phyloP scores from a whole-genome alignment of 2,888 invertebrate species.

The Bimastos eiseni region DNA sequence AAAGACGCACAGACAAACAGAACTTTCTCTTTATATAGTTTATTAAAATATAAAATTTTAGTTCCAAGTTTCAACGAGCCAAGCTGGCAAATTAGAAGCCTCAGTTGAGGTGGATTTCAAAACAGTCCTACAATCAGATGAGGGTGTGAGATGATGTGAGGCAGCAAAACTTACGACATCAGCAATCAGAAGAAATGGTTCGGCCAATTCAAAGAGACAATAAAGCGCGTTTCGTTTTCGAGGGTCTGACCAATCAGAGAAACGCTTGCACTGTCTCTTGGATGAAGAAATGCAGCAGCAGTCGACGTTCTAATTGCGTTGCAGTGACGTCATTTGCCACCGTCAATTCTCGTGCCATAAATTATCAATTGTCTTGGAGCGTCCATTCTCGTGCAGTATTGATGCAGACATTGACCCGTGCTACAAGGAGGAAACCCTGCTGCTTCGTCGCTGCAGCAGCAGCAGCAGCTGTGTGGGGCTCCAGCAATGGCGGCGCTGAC shows the following conservation, averaged over 20 bases:
- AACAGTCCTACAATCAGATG: not conserved
- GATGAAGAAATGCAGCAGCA: not conserved
- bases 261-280: not conserved
- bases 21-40: no score
- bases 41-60: no score
- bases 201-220: not conserved
- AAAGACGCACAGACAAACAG: no score
- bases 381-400: not conserved
- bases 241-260: not conserved
- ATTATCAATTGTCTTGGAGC: conserved; percentile 13
- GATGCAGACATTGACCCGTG: conserved; percentile 13
- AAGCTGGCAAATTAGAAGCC: not conserved
- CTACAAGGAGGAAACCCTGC: not conserved
- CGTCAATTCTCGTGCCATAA: not conserved
- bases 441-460: not conserved
- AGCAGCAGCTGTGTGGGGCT: not conserved
- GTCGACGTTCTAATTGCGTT: not conserved
- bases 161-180: not conserved
- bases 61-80: not conserved
- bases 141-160: not conserved
- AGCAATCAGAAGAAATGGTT: not conserved
- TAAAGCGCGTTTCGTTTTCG: not conserved
- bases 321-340: not conserved
- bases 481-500: not conserved
- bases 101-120: not conserved